Conservation (phyloP, 2,113 vertebrate species). For the Corythaixoides concolor region DNA sequence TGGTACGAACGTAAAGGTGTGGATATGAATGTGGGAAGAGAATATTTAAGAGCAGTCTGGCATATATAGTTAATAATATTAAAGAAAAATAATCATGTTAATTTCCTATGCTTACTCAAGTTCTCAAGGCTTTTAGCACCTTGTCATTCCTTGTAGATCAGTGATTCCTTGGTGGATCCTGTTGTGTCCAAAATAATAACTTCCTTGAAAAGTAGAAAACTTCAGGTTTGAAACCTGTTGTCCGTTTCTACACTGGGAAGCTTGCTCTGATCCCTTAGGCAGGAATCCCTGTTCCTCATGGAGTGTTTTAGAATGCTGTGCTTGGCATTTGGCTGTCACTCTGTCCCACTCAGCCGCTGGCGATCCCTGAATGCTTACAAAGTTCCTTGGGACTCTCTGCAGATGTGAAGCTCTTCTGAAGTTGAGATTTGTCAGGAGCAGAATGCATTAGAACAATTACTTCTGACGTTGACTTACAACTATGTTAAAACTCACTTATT, state of each 20-base stretch:
- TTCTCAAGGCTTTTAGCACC: neutral
- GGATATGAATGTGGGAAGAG: conserved; percentile 22
- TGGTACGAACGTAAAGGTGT: conserved; percentile 33
- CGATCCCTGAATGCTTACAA: conserved; percentile 10
- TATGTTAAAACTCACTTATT: neutral
- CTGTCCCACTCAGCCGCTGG: neutral
- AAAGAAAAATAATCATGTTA: neutral
- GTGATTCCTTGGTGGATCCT: neutral
- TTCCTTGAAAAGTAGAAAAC: neutral
- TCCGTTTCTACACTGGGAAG: neutral
- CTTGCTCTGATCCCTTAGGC: neutral
- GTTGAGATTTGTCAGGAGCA: neutral
- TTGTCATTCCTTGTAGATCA: neutral
- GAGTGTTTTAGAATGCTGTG: neutral
- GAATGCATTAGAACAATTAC: neutral
- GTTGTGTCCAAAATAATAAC: neutral
- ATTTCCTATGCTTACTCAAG: neutral
- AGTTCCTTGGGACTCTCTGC: neutral
- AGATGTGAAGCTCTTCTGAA: neutral
- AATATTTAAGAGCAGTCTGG: conserved; percentile 16
- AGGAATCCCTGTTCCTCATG: neutral
- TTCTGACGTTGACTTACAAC: neutral
- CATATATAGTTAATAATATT: conserved; percentile 28
- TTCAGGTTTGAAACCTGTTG: neutral
- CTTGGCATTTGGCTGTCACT: conserved; percentile 26